phyloP scores from a whole-genome alignment of 2,888 invertebrate genomes.

The Noctua janthina region DNA sequence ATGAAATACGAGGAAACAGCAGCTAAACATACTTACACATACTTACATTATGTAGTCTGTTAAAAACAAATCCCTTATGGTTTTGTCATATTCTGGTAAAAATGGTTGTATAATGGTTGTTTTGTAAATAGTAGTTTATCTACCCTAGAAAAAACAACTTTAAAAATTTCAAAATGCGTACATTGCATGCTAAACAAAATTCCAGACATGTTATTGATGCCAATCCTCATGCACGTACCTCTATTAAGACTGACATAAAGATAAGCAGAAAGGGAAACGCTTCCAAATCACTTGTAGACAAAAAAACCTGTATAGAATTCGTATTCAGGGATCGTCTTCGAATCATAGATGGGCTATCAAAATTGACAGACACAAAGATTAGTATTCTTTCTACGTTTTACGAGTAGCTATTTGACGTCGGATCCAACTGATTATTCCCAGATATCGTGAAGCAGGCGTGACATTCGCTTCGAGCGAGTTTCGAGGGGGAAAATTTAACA shows the following conservation, averaged over 20 bases:
- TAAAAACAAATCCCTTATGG: background rate
- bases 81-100: background rate
- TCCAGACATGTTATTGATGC: slow-evolving; percentile 14
- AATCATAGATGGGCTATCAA: slow-evolving; percentile 68
- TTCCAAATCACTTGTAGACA: slow-evolving; percentile 59
- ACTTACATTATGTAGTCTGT: background rate
- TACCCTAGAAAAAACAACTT: background rate
- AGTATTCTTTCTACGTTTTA: slow-evolving; percentile 69
- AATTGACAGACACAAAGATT: slow-evolving; percentile 68
- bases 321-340: slow-evolving; percentile 59
- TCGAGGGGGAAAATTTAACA: slow-evolving; percentile 45
- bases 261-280: slow-evolving; percentile 46
- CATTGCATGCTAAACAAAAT: background rate
- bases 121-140: background rate
- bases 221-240: slow-evolving; percentile 22
- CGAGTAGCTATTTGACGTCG: slow-evolving; percentile 67
- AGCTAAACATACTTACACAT: background rate
- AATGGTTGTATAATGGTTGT: background rate
- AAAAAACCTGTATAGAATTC: slow-evolving; percentile 55
- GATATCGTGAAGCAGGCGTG: slow-evolving; percentile 62
- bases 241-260: slow-evolving; percentile 53
- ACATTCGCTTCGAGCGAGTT: slow-evolving; percentile 38
- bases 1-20: background rate
- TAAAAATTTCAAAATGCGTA: background rate
- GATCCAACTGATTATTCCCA: slow-evolving; percentile 66